Evolutionary conservation across 2,113 vertebrate genomes (phyloP), one percentile per base, ranked within the genome.

Genomic region (Pachyramphus minor): DNA sequence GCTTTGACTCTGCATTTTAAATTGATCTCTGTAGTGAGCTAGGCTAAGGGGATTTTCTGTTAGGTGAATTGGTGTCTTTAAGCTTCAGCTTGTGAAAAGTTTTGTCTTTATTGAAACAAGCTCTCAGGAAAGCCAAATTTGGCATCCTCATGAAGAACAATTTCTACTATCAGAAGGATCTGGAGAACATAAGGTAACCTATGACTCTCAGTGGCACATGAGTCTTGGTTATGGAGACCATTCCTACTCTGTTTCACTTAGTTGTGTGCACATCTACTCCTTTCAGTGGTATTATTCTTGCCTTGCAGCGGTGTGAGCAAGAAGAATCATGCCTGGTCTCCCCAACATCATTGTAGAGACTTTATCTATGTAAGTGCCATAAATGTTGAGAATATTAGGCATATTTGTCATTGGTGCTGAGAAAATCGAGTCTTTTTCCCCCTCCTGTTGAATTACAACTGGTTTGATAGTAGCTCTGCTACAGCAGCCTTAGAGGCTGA

Each of bases 301-400:
- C 92, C 83, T 95, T 72, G 62, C 39, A 90, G 89, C 73, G 84
- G 47, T 28, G 24, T 60, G 73, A 92, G 52, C 80, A 78, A 78
- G 83, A 93, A 84, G 42, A 86, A 90, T 56, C 60, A 35, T 41
- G 50, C 30, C 64, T 89, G 24, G 59, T 92, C 47, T 92, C 53
- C 33, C 25, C 25, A 37, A 13, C 55, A 64, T 72, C 68, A 31
- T 7, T 89, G 83, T 90, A 67, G 86, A 93, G 72, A 67, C 68
- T 92, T 90, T 90, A 44, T 89, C 82, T 89, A 12, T 88, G 64
- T 71, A 92, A 64, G 80, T 23, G 86, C 56, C 73, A 41, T 92
- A 41, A 95, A 87, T 52, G 80, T 91, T 2, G 17, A 90, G 80
- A 75, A 63, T 93, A 96, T 95, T 93, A 95, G 52, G 83, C 30